Base-by-base conservation (phyloP, 92 coral and sea anemone genomes). In the Zoanthus sansibaricus region DNA sequence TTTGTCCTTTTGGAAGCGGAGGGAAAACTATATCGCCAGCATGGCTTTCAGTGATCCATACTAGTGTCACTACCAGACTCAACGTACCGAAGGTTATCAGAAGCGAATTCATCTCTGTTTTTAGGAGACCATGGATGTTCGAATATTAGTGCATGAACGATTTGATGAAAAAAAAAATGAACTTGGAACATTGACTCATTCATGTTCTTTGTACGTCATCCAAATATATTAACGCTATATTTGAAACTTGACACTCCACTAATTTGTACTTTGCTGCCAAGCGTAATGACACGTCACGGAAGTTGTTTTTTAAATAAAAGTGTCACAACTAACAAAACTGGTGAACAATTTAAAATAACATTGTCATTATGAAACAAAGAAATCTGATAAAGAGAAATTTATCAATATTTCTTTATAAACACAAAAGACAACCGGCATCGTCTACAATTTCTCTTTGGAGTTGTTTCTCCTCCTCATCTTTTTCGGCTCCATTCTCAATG, bases 1-100 rank as follows among this genome's bases (percentile, higher is more conserved):
- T 71, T 20, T 90, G 14, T 31, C 92, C 94, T 82, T 86, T 80
- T 7, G 90, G 93, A 2, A 78, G 45, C 18, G 92, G 89, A 48
- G 86, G 76, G 85, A 85, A 89, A 8, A 8, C 21, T 10, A 49
- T 33, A 16, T 6, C 72, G 64, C 66, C 85, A 9, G 75, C 59
- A 9, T 10, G 54, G 20, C 74, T 25, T 18, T 62, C 61, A 17
- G 59, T 32, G 6, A 66, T 79, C 73, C 62, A 18, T 18, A 25
- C 58, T 17, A 47, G 85, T 9, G 70, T 47, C 51, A 64, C 21
- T 6, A 80, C 45, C 13, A 30, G 61, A 67, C 25, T 1, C 13
- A 33, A 20, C 18, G 31, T 46, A 20, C 14, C 49, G 21, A 37
- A 20, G 9, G 66, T 18, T 2, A 21, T 9, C 20, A 14, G 74